Evolutionary conservation across 2,888 invertebrate species (phyloP).

Genomic region (Napeogenes sylphis): DNA sequence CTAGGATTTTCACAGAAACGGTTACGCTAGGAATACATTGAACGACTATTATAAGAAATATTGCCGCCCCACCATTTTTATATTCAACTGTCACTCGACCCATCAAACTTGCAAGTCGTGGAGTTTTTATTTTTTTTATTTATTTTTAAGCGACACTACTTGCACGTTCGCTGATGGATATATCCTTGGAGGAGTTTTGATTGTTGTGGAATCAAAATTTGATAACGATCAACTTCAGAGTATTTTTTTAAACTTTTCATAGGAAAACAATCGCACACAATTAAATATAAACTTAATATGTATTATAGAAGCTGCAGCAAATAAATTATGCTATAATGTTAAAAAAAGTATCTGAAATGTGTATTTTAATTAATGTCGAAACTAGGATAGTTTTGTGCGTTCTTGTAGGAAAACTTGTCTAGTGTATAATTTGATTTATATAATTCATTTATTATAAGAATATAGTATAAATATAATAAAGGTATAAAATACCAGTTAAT

Average conservation of each 20-base stretch:
- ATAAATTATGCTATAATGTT: background rate
- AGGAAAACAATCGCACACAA: background rate
- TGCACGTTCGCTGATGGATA: constrained; percentile 9
- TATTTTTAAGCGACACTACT: constrained; percentile 15
- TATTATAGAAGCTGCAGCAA: background rate
- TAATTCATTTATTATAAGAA: too few relatives aligned
- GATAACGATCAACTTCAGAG: background rate
- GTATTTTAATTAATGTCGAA: background rate
- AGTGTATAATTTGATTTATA: too few relatives aligned
- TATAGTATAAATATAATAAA: too few relatives aligned
- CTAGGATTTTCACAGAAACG: constrained; percentile 66
- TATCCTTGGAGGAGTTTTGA: constrained; percentile 3
- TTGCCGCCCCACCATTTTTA: constrained; percentile 52
- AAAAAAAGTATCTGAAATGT: background rate
- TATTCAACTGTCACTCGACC: constrained; percentile 17
- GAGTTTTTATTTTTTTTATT: constrained; percentile 15
- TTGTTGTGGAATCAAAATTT: constrained; percentile 28
- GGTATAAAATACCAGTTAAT: too few relatives aligned
- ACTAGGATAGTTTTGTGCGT: background rate
- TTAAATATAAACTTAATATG: background rate
- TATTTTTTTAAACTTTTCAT: background rate
- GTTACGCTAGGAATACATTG: constrained; percentile 58
- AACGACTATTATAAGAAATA: constrained; percentile 45
- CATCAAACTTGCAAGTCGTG: constrained; percentile 12
- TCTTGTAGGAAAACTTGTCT: background rate